Base-by-base conservation (phyloP, 2,113 vertebrate species). In the Brachionichthys hirsutus region DNA sequence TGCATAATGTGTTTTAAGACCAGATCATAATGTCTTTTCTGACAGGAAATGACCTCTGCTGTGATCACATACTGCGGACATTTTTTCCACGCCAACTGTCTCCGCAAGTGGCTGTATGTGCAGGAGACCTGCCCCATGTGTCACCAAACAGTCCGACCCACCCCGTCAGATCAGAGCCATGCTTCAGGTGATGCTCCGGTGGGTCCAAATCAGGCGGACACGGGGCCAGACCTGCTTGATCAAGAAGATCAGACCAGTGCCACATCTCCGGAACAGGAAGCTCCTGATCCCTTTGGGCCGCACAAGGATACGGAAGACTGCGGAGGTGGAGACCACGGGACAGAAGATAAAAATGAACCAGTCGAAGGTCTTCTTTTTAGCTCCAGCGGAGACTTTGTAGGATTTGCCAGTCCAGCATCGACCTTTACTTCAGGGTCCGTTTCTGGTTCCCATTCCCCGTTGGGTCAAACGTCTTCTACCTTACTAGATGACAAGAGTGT, bases 61-160 rank as follows among this genome's bases (percentile, higher is more conserved):
- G 91, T 95, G 12, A 52, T 95, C 66, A 94, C 93, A 12, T 83
- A 84, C 65, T 95, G 94, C 24, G 80, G 86, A 44, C 94, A 95
- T 82, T 90, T 93, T 79, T 95, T 94, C 84, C 94, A 94, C 1
- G 87, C 84, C 0, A 70, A 83, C 79, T 95, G 94, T 67, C 91
- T 95, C n/a, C 89, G 91, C 38, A 93, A 94, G 80, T 94, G 93
- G 94, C 87, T 95, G 14, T 94, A 94, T 1, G 90, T 95, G 45
- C 93, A 94, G 84, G 92, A 94, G 84, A 92, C 93, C 1, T 95
- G 94, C 17, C 94, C 94, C 22, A 90, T 95, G 91, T 95, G 94
- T 48, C 94, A 95, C 78, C 90, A 92, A 41, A 68, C 68, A 0
- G 87, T 94, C 35, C 85, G 73, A 5, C 83, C 86, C 41, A 57